These are phyloP conservation scores for Drosophila pandora DNA, from an alignment of 1,140 invertebrate genomes.

Conservation along the genomic window DNA sequence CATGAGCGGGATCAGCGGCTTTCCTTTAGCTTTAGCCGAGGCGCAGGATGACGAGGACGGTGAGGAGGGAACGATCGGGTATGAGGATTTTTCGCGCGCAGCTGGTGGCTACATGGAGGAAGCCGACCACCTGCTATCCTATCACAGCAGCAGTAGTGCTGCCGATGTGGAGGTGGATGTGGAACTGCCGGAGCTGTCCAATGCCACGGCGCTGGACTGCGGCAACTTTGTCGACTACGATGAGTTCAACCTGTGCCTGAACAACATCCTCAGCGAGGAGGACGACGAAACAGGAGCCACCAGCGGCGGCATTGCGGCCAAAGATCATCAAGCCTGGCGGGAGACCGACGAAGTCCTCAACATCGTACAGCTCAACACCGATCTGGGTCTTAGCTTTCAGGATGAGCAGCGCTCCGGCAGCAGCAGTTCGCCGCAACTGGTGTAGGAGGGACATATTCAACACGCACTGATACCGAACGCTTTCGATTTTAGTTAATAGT, in stretches of 20 bases:
- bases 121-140: conserved; percentile 47
- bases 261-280: conserved; percentile 74
- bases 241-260: conserved; percentile 80
- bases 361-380: conserved; percentile 65
- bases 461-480: conserved; percentile 46
- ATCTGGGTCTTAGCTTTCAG: conserved; percentile 61
- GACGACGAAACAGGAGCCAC: conserved; percentile 44
- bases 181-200: conserved; percentile 61
- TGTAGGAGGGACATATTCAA: conserved; percentile 39
- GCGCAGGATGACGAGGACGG: conserved; percentile 65
- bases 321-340: conserved; percentile 46
- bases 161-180: conserved; percentile 45
- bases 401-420: conserved; percentile 66
- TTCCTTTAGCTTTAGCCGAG: conserved; percentile 78
- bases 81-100: conserved; percentile 30
- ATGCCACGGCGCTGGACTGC: conserved; percentile 61
- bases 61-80: conserved; percentile 25
- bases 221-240: conserved; percentile 78
- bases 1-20: conserved; percentile 27
- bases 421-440: conserved; percentile 68
- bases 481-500: conserved; percentile 66
- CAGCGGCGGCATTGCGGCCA: conserved; percentile 9
- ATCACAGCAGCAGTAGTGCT: conserved; percentile 56
- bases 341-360: conserved; percentile 62
- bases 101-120: conserved; percentile 43